Evolutionary conservation across 2,888 invertebrate species (phyloP).

Genomic region (Chrysolina oricalcia): DNA sequence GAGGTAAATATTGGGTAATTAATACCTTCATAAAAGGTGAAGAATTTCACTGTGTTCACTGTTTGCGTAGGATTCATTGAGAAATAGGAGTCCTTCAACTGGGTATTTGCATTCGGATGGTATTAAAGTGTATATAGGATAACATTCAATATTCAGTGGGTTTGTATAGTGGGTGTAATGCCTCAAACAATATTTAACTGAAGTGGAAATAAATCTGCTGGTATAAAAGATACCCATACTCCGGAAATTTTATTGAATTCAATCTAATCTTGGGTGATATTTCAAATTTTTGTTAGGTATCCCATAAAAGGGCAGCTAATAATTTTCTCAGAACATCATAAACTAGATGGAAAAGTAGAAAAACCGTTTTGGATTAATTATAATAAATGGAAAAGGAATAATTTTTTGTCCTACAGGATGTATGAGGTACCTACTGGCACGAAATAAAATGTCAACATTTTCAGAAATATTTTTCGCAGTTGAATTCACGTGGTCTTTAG

Average conservation of each 20-base stretch:
- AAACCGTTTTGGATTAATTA: too few relatives aligned
- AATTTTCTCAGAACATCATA: too few relatives aligned
- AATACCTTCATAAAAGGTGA: conserved; percentile 5
- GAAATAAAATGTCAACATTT: too few relatives aligned
- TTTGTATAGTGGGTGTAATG: neutral
- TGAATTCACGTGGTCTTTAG: too few relatives aligned
- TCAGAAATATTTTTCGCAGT: too few relatives aligned
- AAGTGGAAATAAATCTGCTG: neutral
- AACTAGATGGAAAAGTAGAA: too few relatives aligned
- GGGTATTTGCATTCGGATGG: conserved; percentile 19
- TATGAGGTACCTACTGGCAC: too few relatives aligned
- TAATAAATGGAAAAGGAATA: neutral
- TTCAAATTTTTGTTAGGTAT: too few relatives aligned
- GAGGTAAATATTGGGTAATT: conserved; percentile 11
- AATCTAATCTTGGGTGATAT: too few relatives aligned
- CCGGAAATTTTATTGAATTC: too few relatives aligned
- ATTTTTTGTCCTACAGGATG: neutral
- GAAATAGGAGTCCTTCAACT: conserved; percentile 8
- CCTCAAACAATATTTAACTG: neutral
- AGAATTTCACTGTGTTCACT: neutral
- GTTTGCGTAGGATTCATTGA: conserved; percentile 34
- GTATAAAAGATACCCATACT: neutral
- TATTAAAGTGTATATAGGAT: conserved; percentile 5
- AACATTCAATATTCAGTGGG: conserved; percentile 5
- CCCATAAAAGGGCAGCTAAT: too few relatives aligned